Percentiles rank a stretch among this genome's conserved stretches.
These are phyloP conservation scores for Propithecus deckenii DNA, from an alignment of 2,797 vertebrate species.

Conservation along the genomic window DNA sequence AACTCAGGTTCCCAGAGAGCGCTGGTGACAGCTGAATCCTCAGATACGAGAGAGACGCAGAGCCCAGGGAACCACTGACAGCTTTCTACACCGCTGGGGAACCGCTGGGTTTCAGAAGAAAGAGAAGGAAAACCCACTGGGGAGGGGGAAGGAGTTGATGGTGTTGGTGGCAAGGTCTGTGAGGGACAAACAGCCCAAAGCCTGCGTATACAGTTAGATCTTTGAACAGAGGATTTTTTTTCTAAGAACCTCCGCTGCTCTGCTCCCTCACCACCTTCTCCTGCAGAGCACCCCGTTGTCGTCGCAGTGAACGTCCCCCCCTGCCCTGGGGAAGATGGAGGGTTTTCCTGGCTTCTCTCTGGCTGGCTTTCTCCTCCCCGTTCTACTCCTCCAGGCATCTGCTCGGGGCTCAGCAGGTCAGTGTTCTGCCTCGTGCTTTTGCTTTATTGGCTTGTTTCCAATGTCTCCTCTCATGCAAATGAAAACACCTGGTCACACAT, in stretches of 20 bases:
- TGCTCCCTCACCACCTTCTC: neutral
- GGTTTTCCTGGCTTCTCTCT: neutral
- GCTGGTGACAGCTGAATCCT: neutral
- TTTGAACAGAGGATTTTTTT: neutral
- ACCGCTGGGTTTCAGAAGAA: neutral
- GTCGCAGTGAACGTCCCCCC: neutral
- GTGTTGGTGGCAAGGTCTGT: neutral
- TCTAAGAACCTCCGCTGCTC: neutral
- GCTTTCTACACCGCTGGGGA: neutral
- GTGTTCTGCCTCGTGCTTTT: neutral
- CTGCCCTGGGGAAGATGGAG: constrained; percentile 8
- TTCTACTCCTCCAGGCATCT: neutral
- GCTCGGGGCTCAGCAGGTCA: neutral
- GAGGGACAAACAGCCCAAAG: neutral
- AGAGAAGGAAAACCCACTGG: neutral
- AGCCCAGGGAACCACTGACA: neutral
- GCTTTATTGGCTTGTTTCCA: neutral
- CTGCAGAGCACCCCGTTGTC: neutral
- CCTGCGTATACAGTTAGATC: neutral
- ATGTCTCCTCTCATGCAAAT: neutral
- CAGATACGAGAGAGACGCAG: neutral
- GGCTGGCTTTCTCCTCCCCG: neutral
- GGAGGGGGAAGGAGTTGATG: neutral
- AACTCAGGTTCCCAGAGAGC: neutral
- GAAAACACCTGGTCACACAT: neutral